Evolutionary conservation across 1,140 invertebrate species (phyloP), one percentile per base, ranked within the genome.

Genomic region (Aplysia californica): DNA sequence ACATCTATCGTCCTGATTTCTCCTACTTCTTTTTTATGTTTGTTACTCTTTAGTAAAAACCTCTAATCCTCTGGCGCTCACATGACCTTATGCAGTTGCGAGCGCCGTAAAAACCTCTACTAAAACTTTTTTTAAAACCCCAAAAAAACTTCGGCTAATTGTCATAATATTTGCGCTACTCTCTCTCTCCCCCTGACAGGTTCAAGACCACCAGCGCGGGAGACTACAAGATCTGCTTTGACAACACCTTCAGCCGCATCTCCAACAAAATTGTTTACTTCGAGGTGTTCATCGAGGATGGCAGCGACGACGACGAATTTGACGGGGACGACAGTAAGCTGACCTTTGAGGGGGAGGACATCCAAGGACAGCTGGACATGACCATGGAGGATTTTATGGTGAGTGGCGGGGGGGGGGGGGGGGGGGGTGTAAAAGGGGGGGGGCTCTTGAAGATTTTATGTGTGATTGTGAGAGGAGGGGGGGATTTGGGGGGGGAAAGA

Each of bases 211-310:
- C 83, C 21, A 87, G 92, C 75, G 90, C 91, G 56, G 95, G 95
- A 3, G 94, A 95, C 82, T 95, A 94, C 86, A 92, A 92, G 77
- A 93, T 96, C 80, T 96, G 95, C 84, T 95, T 96, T 84, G 95
- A 96, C 84, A 96, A 96, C 84, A 93, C 91, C 3, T 95, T 95
- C 84, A 95, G 94, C 83, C 92, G 92, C 18, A 95, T 95, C 85
- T 94, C 93, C 79, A 89, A 91, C 15, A 96, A 96, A 88, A 93
- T 94, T 31, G 93, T 96, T 0, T 96, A 94, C 85, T 95, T 96
- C 86, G 95, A 95, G 85, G 84, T 96, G 2, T 90, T 93, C 76
- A 91, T 95, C 38, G 93, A 94, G 56, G 91, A 93, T 71, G 91
- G 93, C 10, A 92, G 92, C 3, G 92, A 92, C 68, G 90, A 91